Evolutionary conservation across 2,797 vertebrate genomes (phyloP), one percentile per base, ranked within the genome.

Genomic region (Pseudochirops corinnae): DNA sequence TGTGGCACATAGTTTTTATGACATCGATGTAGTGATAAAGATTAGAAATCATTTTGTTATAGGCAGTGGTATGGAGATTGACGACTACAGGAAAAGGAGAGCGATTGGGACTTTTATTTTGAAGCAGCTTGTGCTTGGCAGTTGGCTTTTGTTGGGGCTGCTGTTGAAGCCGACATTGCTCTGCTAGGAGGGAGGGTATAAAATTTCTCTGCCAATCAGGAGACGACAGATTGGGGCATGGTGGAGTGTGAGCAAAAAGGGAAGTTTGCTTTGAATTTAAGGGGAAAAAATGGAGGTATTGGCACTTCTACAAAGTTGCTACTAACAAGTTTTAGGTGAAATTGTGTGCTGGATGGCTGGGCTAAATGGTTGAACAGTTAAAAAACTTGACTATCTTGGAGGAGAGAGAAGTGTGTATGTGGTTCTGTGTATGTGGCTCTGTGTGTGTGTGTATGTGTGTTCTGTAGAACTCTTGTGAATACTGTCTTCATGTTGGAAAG

Each of bases 121-220:
- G 99, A 99, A 99, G 98, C 98, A 97, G 97, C 96, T 95, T 96
- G 98, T 97, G 98, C 98, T 97, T 97, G 96, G 98, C 97, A 98
- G 98, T 98, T 98, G 98, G 98, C 99, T 99, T 98, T 99, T 99
- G 98, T 99, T 99, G 98, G 98, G 98, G 98, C 98, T 98, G 98
- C 98, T 98, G 98, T 97, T 98, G 97, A 98, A 98, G 98, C 98
- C 98, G 99, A 98, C 98, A 98, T 98, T 98, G 98, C 98, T 98
- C 97, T 97, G 96, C 97, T 97, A 87, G 98, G 98, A 98, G 98
- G 98, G 98, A 97, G 98, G 97, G 97, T 97, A 97, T 98, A 98
- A 98, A 98, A 96, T 98, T 98, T 97, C 98, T 97, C 98, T 98
- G 98, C 99, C 99, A 99, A 99, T 99, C 98, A 98, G 98, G 97